Conservation (phyloP, 1,140 invertebrate species). For the Lerema accius region DNA sequence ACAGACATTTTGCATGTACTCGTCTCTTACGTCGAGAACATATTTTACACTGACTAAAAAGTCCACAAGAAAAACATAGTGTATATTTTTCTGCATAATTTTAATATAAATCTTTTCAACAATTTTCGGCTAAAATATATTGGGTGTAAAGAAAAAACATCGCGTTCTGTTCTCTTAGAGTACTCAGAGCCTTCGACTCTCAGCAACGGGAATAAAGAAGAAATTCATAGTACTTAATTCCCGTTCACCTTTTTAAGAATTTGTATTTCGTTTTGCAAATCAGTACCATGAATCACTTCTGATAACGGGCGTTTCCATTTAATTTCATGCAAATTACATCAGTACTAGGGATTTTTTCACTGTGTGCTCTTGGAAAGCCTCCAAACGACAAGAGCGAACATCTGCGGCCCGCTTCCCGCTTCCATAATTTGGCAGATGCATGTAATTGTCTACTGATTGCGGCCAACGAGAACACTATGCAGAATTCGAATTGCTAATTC, state of each 20-base stretch:
- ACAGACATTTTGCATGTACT: too few relatives aligned
- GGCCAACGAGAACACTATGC: slow-evolving; percentile 12
- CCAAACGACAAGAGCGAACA: slow-evolving; percentile 32
- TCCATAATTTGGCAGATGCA: slow-evolving; percentile 35
- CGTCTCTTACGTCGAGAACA: too few relatives aligned
- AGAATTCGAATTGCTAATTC: slow-evolving; percentile 33
- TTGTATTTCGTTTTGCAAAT: neutral
- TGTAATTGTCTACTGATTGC: slow-evolving; percentile 34
- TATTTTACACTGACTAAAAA: too few relatives aligned
- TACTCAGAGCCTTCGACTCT: too few relatives aligned
- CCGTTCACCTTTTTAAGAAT: neutral
- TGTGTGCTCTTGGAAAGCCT: slow-evolving; percentile 22
- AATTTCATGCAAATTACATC: slow-evolving; percentile 29
- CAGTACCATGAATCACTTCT: slow-evolving; percentile 11
- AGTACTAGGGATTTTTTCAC: slow-evolving; percentile 15
- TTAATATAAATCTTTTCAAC: too few relatives aligned
- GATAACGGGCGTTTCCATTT: slow-evolving; percentile 26
- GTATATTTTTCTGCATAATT: too few relatives aligned
- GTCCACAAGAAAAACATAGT: too few relatives aligned
- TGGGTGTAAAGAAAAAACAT: too few relatives aligned
- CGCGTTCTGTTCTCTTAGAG: too few relatives aligned
- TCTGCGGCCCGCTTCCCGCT: slow-evolving; percentile 27
- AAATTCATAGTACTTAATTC: neutral
- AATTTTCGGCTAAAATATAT: too few relatives aligned
- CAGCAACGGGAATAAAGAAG: too few relatives aligned